A percentile compares a stretch with the other conserved stretches of the same genome.
phyloP scores from a whole-genome alignment of 2,797 vertebrate genomes.

The Epinephelus awoara region DNA sequence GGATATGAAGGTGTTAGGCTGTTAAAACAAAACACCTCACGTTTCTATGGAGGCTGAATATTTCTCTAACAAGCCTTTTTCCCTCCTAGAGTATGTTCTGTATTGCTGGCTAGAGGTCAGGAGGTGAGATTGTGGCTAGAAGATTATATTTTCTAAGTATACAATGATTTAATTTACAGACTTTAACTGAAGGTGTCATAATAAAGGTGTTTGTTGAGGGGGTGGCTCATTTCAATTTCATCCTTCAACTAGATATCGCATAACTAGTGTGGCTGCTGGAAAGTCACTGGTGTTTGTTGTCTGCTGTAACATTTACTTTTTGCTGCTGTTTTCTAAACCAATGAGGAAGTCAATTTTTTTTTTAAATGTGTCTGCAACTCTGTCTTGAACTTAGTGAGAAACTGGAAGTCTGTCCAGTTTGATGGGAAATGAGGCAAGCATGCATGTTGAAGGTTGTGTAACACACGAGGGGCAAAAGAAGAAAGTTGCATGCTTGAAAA shows the following conservation, averaged over 20 bases:
- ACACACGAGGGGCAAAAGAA: background rate
- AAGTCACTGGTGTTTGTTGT: background rate
- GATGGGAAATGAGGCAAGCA: constrained; percentile 46
- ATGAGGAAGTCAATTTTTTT: constrained; percentile 17
- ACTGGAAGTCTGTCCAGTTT: constrained; percentile 35
- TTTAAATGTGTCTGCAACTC: background rate
- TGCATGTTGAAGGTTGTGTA: constrained; percentile 33
- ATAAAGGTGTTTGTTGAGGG: background rate
- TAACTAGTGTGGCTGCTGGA: background rate
- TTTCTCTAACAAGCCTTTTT: background rate
- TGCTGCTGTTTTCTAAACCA: constrained; percentile 3
- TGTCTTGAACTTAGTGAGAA: constrained; percentile 9
- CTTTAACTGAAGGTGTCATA: too few species aligned
- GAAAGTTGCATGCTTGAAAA: background rate
- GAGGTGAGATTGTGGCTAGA: background rate
- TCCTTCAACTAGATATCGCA: background rate
- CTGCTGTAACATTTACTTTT: constrained; percentile 12
- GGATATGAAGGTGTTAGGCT: background rate
- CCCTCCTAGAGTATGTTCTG: background rate
- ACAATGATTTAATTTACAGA: background rate
- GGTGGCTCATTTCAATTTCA: background rate
- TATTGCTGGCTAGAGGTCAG: background rate
- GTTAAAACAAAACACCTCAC: background rate
- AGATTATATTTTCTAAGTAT: background rate
- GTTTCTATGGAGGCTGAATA: background rate